phyloP scores from a whole-genome alignment of 2,113 vertebrate genomes.

The Promerops cafer region DNA sequence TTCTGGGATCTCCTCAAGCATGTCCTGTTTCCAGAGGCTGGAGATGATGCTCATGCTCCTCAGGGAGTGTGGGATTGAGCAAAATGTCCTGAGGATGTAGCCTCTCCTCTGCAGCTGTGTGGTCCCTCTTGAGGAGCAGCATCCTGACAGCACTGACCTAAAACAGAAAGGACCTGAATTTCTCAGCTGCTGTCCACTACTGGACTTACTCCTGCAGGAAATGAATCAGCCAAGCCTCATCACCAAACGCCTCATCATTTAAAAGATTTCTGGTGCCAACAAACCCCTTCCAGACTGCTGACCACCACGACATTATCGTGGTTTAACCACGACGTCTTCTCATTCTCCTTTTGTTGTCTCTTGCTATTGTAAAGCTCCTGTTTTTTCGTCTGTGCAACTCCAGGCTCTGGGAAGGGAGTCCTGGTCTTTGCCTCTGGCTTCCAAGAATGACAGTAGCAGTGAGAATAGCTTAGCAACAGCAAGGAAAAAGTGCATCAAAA shows the following conservation, averaged over 20 bases:
- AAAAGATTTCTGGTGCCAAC: not conserved
- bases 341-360: not conserved
- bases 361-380: not conserved
- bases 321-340: rapidly evolving
- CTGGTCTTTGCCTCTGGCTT: not conserved
- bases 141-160: not conserved
- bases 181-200: not conserved
- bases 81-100: not conserved
- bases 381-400: not conserved
- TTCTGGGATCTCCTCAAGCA: not conserved
- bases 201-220: not conserved
- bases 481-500: not conserved
- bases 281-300: not conserved
- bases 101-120: not conserved
- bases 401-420: not conserved
- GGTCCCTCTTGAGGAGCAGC: not conserved
- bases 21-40: not conserved
- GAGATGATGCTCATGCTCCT: not conserved
- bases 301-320: not conserved
- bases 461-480: not conserved
- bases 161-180: not conserved
- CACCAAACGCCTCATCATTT: not conserved
- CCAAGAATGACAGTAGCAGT: not conserved
- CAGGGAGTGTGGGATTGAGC: not conserved
- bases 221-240: not conserved